phyloP scores from a whole-genome alignment of 2,113 vertebrate species.

The Anarrhichthys ocellatus region DNA sequence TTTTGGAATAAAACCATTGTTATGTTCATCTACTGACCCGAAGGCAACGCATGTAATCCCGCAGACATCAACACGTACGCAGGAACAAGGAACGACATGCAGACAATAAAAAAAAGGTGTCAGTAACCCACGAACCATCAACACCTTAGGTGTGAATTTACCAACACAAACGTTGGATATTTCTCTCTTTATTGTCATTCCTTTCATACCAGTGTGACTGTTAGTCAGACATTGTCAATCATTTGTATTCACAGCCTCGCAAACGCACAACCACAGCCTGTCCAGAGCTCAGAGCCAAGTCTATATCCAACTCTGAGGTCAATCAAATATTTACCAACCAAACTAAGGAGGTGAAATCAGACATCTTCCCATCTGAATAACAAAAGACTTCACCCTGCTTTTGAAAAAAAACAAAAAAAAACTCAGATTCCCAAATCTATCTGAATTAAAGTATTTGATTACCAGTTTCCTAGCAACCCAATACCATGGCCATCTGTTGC shows the following conservation, averaged over 20 bases:
- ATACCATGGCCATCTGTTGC: conserved; percentile 84
- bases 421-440: conserved; percentile 77
- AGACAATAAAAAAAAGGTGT: background rate
- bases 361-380: conserved; percentile 68
- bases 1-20: no score
- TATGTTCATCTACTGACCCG: background rate
- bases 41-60: background rate
- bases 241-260: conserved; percentile 40
- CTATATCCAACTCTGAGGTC: conserved; percentile 38
- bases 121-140: background rate
- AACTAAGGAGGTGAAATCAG: conserved; percentile 58
- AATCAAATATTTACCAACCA: conserved; percentile 60
- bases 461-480: conserved; percentile 86
- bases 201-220: conserved; percentile 4
- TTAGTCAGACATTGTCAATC: conserved; percentile 26
- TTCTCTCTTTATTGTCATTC: background rate
- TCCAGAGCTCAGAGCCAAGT: conserved; percentile 34
- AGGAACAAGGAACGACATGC: background rate
- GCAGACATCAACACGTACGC: background rate
- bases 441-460: conserved; percentile 83
- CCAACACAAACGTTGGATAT: conserved; percentile 17
- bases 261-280: conserved; percentile 32
- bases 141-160: conserved; percentile 11
- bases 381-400: conserved; percentile 73
- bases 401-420: conserved; percentile 69